phyloP scores from a whole-genome alignment of 2,797 vertebrate species.

The Vespertilio murinus region DNA sequence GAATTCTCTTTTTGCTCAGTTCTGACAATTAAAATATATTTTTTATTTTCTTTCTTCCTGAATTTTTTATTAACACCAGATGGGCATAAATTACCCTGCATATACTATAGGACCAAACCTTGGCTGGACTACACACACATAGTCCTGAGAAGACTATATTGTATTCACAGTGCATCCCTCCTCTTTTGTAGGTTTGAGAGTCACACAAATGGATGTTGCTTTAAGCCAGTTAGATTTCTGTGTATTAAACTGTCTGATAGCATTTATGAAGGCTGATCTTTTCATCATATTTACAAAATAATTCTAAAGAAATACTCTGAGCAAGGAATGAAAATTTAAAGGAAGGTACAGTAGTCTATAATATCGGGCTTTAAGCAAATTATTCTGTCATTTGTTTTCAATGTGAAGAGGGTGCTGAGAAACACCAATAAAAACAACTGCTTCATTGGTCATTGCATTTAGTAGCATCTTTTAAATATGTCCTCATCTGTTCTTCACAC shows the following conservation, averaged over 20 bases:
- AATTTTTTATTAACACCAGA: neutral
- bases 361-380: neutral
- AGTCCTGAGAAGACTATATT: neutral
- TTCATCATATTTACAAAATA: neutral
- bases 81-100: neutral
- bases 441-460: neutral
- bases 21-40: neutral
- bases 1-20: neutral
- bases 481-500: neutral
- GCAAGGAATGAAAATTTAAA: neutral
- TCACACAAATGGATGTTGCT: neutral
- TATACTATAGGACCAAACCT: neutral
- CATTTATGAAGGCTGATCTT: neutral
- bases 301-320: neutral
- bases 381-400: slow-evolving; percentile 1
- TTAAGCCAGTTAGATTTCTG: neutral
- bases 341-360: neutral
- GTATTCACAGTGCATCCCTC: neutral
- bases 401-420: neutral
- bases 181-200: neutral
- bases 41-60: neutral
- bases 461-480: neutral
- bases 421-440: neutral
- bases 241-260: neutral
- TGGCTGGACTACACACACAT: neutral